phyloP scores from a whole-genome alignment of 2,797 vertebrate genomes.

The Hirundo rustica region DNA sequence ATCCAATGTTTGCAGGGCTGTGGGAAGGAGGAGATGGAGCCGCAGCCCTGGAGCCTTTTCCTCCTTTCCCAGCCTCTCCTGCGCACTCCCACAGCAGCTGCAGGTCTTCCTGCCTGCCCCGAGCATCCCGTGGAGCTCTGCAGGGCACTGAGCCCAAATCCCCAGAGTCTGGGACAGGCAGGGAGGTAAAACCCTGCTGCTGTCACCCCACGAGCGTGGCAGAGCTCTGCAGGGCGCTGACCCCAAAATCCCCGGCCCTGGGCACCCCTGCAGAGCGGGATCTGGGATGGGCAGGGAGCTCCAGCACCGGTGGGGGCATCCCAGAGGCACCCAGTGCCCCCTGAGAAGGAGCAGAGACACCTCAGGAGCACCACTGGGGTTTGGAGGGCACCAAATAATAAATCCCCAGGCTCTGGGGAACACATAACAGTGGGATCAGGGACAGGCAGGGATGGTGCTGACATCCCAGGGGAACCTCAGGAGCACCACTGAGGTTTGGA shows the following conservation, averaged over 20 bases:
- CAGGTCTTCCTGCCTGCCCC: not conserved
- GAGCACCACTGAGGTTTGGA: not conserved
- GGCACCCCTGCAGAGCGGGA: not conserved
- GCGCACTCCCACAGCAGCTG: not conserved
- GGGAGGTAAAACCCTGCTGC: not conserved
- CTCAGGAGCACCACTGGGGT: fast-evolving
- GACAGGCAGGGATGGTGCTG: not conserved
- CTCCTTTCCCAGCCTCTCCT: not conserved
- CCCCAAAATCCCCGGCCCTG: not conserved
- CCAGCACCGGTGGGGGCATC: too few species aligned
- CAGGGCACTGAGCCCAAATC: not conserved
- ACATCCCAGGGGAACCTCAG: not conserved
- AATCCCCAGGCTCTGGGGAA: not conserved
- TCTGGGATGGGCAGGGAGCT: not conserved
- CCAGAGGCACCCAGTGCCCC: not conserved
- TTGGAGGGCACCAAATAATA: not conserved
- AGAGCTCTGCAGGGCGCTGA: not conserved
- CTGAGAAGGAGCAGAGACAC: not conserved
- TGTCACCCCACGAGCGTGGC: not conserved
- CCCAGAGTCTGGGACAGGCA: not conserved
- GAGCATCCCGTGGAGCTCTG: fast-evolving
- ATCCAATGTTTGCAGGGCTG: fast-evolving
- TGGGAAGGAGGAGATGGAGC: not conserved
- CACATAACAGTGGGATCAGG: not conserved
- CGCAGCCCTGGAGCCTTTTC: not conserved